Base-by-base conservation (phyloP, 2,113 vertebrate genomes). In the Oryzias javanicus region DNA sequence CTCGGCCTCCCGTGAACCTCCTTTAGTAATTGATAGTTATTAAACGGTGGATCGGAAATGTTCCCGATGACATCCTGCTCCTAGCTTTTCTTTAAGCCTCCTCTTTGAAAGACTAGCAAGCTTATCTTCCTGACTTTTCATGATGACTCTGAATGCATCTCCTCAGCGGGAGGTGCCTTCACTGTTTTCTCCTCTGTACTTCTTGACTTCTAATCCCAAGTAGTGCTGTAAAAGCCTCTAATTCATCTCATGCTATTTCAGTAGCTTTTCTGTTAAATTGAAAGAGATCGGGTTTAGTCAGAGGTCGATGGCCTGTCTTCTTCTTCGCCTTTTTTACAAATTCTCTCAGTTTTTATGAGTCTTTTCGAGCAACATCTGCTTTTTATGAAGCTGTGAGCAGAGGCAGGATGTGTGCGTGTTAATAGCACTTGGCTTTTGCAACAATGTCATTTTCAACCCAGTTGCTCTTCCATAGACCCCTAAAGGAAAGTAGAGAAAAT, bases 301-400 rank as follows among this genome's bases (percentile, higher is more conserved):
- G 72, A 80, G 86, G 81, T 83, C 67, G 58, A 80, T 78, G 79
- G 76, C 68, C 80, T 86, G 76, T 71, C 73, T 68, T 74, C 80
- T 68, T 64, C 77, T 80, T 84, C 68, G 57, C 75, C 74, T 80
- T 71, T 84, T 64, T 27, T 64, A 77, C 81, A 58, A 20, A 76
- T 73, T 74, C 64, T 19, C 76, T 73, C 74, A 12, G 35, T 87
- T 70, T 84, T 73, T 60, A 50, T 42, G 54, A 64, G 71, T 82
- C 87, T 90, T 92, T 91, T 83, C 70, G 76, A 86, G 74, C 60
- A 76, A 91, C 91, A 92, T 91, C 91, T 91, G 89, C 83, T 85
- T 84, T 86, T 87, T 89, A 80, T 86, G 85, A 85, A 87, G 79
- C 83, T 75, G 63, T 29, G 68, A 78, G 84, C 68, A 61, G 55